Conservation (phyloP, 2,113 vertebrate genomes). For the Narcine bancroftii region DNA sequence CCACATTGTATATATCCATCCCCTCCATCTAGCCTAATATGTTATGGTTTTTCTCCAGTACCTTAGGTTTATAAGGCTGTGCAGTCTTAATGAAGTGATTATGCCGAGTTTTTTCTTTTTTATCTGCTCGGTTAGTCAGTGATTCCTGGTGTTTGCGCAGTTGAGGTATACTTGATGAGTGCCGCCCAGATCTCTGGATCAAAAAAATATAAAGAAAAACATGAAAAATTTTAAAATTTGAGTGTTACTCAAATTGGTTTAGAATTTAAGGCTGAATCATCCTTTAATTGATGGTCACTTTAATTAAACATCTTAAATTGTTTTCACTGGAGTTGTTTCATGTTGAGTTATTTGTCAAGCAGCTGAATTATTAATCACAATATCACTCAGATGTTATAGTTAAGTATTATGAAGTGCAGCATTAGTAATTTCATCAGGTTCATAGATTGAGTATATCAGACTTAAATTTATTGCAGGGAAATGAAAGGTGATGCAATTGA, state of each 20-base stretch:
- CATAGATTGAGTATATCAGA: background rate
- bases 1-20: too few relatives aligned
- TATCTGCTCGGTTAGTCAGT: slow-evolving; percentile 89
- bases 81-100: slow-evolving; percentile 99
- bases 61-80: slow-evolving; percentile 96
- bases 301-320: background rate
- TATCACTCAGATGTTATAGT: background rate
- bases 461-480: background rate
- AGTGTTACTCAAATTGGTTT: background rate
- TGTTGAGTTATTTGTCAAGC: background rate
- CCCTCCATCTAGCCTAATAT: background rate
- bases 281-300: background rate
- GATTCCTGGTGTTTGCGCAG: slow-evolving; percentile 81
- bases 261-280: background rate
- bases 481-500: background rate
- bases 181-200: slow-evolving; percentile 76
- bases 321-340: too few relatives aligned
- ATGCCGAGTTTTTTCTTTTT: slow-evolving; percentile 93
- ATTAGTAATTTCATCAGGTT: background rate
- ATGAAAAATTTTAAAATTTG: background rate
- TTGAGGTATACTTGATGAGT: slow-evolving; percentile 69
- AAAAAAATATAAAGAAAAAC: background rate
- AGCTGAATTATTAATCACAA: background rate
- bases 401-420: background rate
- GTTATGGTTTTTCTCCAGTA: slow-evolving; percentile 42